Conservation (phyloP, 2,797 vertebrate genomes). For the Synaphobranchus kaupii region DNA sequence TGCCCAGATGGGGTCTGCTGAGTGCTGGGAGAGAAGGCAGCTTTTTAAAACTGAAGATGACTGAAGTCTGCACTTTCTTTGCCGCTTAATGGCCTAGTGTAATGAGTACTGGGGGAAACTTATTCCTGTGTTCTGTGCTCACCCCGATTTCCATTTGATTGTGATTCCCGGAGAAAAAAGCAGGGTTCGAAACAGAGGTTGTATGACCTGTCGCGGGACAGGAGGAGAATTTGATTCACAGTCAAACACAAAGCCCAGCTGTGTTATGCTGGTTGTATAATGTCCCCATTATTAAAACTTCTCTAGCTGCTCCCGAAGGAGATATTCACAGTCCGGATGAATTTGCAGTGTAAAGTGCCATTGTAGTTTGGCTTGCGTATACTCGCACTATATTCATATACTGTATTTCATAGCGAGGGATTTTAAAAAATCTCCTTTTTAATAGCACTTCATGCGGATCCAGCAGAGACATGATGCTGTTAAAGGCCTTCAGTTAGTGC, state of each 20-base stretch:
- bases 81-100: background rate
- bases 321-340: background rate
- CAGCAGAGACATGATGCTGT: background rate
- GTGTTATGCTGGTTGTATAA: background rate
- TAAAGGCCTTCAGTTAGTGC: background rate
- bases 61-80: background rate
- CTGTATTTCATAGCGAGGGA: too few species aligned
- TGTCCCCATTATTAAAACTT: background rate
- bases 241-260: background rate
- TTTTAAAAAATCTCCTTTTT: background rate
- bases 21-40: background rate
- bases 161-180: background rate
- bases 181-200: background rate
- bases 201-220: background rate
- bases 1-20: conserved; percentile 33
- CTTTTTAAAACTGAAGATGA: conserved; percentile 22
- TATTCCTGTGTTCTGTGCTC: background rate
- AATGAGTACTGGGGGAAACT: background rate
- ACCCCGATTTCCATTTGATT: background rate
- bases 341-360: background rate
- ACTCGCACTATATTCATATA: background rate
- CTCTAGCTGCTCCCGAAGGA: background rate
- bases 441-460: background rate
- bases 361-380: background rate
- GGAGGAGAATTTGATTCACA: background rate